Conservation (phyloP, 2,888 invertebrate species). For the Gisinianus flammeolus region DNA sequence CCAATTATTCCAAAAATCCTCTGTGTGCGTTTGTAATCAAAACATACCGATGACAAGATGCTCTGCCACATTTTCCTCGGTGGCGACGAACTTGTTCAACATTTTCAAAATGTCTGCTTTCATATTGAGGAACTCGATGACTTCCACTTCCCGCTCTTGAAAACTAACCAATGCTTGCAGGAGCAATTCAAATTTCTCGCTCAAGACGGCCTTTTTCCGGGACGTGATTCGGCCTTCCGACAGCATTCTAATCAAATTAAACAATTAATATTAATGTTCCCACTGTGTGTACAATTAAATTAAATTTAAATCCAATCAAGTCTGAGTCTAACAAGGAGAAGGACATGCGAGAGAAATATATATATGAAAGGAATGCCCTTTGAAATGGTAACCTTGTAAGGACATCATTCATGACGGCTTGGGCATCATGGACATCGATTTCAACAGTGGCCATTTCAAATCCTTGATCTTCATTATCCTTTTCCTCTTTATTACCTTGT, state of each 20-base stretch:
- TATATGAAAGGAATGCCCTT: not conserved
- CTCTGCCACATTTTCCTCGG: slow-evolving; percentile 13
- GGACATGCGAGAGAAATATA: not conserved
- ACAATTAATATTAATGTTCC: not conserved
- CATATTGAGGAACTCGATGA: slow-evolving; percentile 46
- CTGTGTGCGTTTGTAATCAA: no score
- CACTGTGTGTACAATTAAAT: no score
- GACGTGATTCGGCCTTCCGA: slow-evolving; percentile 50
- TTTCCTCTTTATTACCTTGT: not conserved
- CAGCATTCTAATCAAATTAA: slow-evolving; percentile 20
- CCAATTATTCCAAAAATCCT: not conserved
- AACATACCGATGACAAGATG: slow-evolving; percentile 12
- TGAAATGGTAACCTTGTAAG: slow-evolving; percentile 44
- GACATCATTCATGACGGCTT: slow-evolving; percentile 45
- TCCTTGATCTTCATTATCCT: slow-evolving; percentile 9
- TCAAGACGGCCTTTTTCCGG: slow-evolving; percentile 47
- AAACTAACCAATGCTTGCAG: slow-evolving; percentile 54
- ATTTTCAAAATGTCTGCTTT: slow-evolving; percentile 50
- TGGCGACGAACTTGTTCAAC: slow-evolving; percentile 47
- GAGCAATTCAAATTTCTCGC: slow-evolving; percentile 52
- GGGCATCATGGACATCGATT: slow-evolving; percentile 49
- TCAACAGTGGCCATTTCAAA: slow-evolving; percentile 51
- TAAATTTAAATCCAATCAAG: not conserved
- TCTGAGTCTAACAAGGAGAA: not conserved
- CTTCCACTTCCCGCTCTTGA: slow-evolving; percentile 54